A percentile compares a stretch with the other conserved stretches of the same genome.
These are phyloP conservation scores for Papilio gigon DNA, from an alignment of 2,888 invertebrate species.

Conservation along the genomic window DNA sequence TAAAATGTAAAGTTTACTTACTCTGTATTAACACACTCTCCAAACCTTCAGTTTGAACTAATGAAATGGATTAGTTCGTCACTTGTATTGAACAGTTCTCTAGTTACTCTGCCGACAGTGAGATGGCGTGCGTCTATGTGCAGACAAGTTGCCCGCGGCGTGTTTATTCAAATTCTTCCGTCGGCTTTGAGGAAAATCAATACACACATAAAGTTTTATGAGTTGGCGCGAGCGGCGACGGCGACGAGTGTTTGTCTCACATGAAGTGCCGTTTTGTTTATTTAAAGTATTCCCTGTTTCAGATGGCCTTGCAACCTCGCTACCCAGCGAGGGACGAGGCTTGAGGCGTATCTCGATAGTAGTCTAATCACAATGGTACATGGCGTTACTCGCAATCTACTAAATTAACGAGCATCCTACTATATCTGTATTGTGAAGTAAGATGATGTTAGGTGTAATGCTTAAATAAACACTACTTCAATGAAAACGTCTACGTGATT, in stretches of 20 bases:
- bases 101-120: background rate
- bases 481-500: conserved; percentile 9
- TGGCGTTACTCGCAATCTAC: background rate
- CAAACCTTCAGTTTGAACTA: too few relatives aligned
- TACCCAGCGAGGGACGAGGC: background rate
- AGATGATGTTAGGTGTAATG: background rate
- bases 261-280: conserved; percentile 9
- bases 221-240: conserved; percentile 3
- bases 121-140: background rate
- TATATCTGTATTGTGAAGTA: background rate
- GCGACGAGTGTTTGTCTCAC: conserved; percentile 8
- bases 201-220: conserved; percentile 29
- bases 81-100: too few relatives aligned
- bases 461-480: conserved; percentile 1
- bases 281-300: conserved; percentile 15
- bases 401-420: background rate
- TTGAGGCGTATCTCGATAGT: background rate
- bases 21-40: too few relatives aligned
- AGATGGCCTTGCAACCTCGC: background rate
- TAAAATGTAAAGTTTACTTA: background rate
- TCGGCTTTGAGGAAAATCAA: conserved; percentile 39
- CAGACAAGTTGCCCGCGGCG: conserved; percentile 10
- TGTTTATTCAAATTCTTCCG: conserved; percentile 24
- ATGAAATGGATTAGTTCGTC: too few relatives aligned
- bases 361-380: background rate